Percentiles rank a stretch among this genome's conserved stretches.
phyloP scores from a whole-genome alignment of 2,888 invertebrate genomes.

The Spatulosminthurus flaviceps region DNA sequence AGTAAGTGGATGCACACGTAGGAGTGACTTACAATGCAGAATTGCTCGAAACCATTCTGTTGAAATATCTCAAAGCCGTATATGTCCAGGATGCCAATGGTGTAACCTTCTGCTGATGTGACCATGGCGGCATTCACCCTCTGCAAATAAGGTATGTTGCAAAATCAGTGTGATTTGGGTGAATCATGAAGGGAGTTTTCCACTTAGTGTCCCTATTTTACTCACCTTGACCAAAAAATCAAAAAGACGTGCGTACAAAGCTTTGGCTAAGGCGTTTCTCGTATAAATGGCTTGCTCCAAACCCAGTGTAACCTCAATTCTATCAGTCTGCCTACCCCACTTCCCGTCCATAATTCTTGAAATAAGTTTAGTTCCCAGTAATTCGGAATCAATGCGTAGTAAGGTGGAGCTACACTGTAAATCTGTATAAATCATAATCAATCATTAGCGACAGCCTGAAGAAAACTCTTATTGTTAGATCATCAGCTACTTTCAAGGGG shows the following conservation, averaged over 20 bases:
- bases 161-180: too few relatives aligned
- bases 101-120: slow-evolving; percentile 67
- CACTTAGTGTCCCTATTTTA: too few relatives aligned
- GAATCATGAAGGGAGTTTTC: too few relatives aligned
- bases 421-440: slow-evolving; percentile 66
- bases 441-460: too few relatives aligned
- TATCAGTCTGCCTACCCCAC: slow-evolving; percentile 74
- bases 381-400: slow-evolving; percentile 70
- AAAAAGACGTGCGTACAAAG: slow-evolving; percentile 73
- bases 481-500: too few relatives aligned
- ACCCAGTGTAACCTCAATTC: slow-evolving; percentile 74
- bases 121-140: slow-evolving; percentile 74
- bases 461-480: too few relatives aligned
- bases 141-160: slow-evolving; percentile 67
- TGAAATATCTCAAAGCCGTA: slow-evolving; percentile 78
- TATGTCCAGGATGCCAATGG: slow-evolving; percentile 75
- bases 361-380: slow-evolving; percentile 71
- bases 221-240: slow-evolving; percentile 72
- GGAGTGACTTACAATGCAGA: slow-evolving; percentile 69
- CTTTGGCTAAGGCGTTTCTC: slow-evolving; percentile 74
- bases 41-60: slow-evolving; percentile 77
- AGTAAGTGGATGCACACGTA: too few relatives aligned
- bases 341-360: slow-evolving; percentile 74
- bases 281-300: slow-evolving; percentile 74
- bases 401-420: slow-evolving; percentile 73